Conservation (phyloP, 2,797 vertebrate species). For the Syngnathus acus region DNA sequence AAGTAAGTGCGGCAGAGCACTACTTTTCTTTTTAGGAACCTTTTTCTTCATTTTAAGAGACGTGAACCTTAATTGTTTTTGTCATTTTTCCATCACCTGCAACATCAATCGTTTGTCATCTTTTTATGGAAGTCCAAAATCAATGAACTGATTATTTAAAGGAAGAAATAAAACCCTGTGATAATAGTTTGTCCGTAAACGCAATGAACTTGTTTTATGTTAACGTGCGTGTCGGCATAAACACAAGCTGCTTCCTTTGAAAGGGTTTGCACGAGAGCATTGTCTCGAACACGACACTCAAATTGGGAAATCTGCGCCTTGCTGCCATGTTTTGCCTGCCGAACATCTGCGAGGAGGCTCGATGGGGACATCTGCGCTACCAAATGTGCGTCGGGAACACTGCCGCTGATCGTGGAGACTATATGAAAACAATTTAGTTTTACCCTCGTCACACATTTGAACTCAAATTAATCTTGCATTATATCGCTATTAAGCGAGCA, state of each 20-base stretch:
- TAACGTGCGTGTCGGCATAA: neutral
- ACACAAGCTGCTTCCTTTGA: neutral
- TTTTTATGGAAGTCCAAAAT: neutral
- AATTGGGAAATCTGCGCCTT: slow-evolving; percentile 9
- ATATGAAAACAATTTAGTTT: too few relatives aligned
- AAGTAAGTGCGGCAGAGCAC: slow-evolving; percentile 35
- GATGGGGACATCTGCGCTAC: slow-evolving; percentile 49
- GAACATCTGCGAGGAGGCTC: slow-evolving; percentile 56
- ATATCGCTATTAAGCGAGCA: too few relatives aligned
- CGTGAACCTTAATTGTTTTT: neutral
- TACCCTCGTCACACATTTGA: too few relatives aligned
- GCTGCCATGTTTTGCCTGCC: slow-evolving; percentile 21
- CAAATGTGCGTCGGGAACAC: slow-evolving; percentile 38
- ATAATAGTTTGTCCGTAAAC: neutral
- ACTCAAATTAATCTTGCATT: too few relatives aligned
- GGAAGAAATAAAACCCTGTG: too few relatives aligned
- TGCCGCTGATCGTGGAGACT: slow-evolving; percentile 27
- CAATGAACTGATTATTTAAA: neutral
- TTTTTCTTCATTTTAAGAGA: neutral
- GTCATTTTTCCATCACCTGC: neutral
- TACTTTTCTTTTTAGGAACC: too few relatives aligned
- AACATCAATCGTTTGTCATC: neutral
- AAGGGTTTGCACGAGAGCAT: neutral
- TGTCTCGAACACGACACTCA: slow-evolving; percentile 19
- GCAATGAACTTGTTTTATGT: neutral